phyloP scores from a whole-genome alignment of 2,888 invertebrate species.

The Chrysodeixis includens region DNA sequence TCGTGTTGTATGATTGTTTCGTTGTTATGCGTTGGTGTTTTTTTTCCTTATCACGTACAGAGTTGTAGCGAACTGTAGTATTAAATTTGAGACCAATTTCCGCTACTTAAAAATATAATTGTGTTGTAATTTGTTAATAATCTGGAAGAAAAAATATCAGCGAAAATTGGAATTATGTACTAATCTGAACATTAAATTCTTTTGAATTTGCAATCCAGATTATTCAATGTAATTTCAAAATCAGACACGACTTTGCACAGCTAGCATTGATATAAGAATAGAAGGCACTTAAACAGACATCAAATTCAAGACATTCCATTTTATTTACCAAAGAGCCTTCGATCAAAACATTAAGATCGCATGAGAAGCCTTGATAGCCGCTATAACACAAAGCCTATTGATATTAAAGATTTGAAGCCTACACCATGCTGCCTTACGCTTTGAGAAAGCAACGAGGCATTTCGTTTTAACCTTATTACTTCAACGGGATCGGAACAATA shows the following conservation, averaged over 20 bases:
- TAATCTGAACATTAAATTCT: too few species aligned
- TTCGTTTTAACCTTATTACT: slow-evolving; percentile 50
- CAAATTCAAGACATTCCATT: background rate
- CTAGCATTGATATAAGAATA: background rate
- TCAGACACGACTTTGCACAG: too few species aligned
- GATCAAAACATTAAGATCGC: slow-evolving; percentile 29
- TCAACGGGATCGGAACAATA: slow-evolving; percentile 51
- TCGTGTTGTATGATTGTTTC: background rate
- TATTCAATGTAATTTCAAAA: too few species aligned
- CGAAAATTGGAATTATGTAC: too few species aligned
- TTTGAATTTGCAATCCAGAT: too few species aligned
- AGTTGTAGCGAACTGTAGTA: background rate
- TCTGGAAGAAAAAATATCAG: too few species aligned
- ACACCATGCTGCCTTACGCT: slow-evolving; percentile 27
- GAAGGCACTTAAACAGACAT: background rate
- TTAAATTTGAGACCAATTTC: too few species aligned
- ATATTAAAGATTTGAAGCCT: slow-evolving; percentile 51
- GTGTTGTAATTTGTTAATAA: too few species aligned
- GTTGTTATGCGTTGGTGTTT: background rate
- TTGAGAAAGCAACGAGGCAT: slow-evolving; percentile 41
- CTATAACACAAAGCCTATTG: slow-evolving; percentile 44
- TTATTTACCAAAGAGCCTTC: background rate
- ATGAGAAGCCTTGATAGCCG: slow-evolving; percentile 9
- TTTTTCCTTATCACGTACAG: background rate
- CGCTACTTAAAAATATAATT: too few species aligned